Base-by-base conservation (phyloP, 2,113 vertebrate species). In the Ageneiosus marmoratus region DNA sequence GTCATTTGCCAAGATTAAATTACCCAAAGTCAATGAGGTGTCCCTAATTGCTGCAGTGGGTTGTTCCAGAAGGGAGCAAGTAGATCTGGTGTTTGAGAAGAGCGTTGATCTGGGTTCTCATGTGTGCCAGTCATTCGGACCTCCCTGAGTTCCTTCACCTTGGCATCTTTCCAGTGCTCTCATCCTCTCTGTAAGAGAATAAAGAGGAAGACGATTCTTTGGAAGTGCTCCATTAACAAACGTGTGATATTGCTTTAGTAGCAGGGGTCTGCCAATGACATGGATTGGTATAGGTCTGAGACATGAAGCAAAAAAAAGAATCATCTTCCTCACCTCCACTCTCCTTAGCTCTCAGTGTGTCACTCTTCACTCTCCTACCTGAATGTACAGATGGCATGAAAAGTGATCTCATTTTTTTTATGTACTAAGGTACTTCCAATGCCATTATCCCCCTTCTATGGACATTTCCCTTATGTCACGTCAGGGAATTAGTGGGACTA, bases 381-480 rank as follows among this genome's bases (percentile, higher is more conserved):
- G 32, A 83, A 56, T 69, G 60, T 18, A 16, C 84, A 79, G 50
- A 84, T 24, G 44, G 48, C 46, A 80, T 84, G 73, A 82, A 41
- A 70, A 20, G 69, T 79, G 82, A 41, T 69, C 46, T 65, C 37
- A 41, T 41, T 41, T 81, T 85, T 81, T 83, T 34, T 55, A n/a
- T 5, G 24, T 44, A 15, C 62, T 56, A 74, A 76, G 53, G 63
- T 87, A 50, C 65, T 56, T 81, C 27, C 69, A 12, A 75, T 77
- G 80, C 86, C 85, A 79, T 82, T 84, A 79, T 63, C 88, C 87
- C 85, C 90, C 80, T 83, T 70, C 62, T 85, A 87, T 92, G 88
- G 89, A 89, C 89, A 88, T 87, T 83, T 91, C 83, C 90, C 4
- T 44, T 22, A 58, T 56, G 63, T 80, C 81, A 75, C 37, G 53